Evolutionary conservation across 2,888 invertebrate species (phyloP), one percentile per base, ranked within the genome.

Genomic region (Caradrina kadenii): DNA sequence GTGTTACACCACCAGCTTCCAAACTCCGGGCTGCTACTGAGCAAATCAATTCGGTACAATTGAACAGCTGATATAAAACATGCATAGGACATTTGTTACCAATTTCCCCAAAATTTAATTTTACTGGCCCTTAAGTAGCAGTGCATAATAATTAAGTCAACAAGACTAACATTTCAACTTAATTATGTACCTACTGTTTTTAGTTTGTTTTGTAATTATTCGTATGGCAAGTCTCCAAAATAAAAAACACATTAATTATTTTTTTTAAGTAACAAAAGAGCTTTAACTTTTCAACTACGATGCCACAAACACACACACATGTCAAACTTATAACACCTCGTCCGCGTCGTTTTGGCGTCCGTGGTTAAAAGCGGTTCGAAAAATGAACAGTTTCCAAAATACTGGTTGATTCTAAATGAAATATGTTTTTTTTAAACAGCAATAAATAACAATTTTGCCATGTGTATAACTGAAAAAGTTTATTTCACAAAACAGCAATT

Each of bases 151-250:
- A 21, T 48, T 3, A 26, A 2, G 26, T 26, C 26, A 26, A n/a
- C 11, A 63, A 19, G n/a, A 13, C n/a, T 10, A 7, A 63, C 19
- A 11, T 15, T 49, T 49, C 4, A 11, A 65, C 11, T 2, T 15
- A 35, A 3, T 31, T 6, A 13, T n/a, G 5, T 22, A 11, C n/a
- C n/a, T n/a, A n/a, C n/a, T n/a, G n/a, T n/a, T n/a, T n/a, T n/a
- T n/a, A n/a, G n/a, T n/a, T n/a, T n/a, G 39, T 68, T 58, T 58
- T 39, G 11, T n/a, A 26, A 21, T 49, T 70, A 49, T 49, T 56
- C 6, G 7, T 39, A 19, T 26, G 39, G 42, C 11, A 10, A 50
- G 15, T 15, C n/a, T 42, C 4, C 13, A 52, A 49, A 55, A n/a
- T n/a, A n/a, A n/a, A n/a, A n/a, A n/a, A n/a, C n/a, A n/a, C n/a